Evolutionary conservation across 2,113 vertebrate species (phyloP), one percentile per base, ranked within the genome.

Genomic region (Formicarius rufipectus): DNA sequence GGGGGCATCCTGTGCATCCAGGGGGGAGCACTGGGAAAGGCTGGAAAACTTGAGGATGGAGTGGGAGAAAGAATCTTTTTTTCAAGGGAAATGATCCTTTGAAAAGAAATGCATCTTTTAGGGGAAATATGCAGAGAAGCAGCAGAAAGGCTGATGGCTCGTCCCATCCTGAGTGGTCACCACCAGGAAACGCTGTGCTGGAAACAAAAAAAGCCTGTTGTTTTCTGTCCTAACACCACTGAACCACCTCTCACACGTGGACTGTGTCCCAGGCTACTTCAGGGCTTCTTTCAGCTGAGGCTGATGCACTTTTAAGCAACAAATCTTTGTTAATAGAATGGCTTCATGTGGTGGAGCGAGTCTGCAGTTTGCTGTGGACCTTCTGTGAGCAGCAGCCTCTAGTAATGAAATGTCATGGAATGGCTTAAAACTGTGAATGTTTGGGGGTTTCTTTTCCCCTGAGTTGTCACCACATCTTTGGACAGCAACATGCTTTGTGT

Each of bases 1-100:
- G 4, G 5, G n/a, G 12, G 1, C 3, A 18, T 4, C 6, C 78
- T 40, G 21, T 25, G 31, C 8, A 15, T 7, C 8, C 49, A 3
- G 9, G 12, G 14, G 14, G 16, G 39, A 77, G 39, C 19, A 12
- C 16, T n/a, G 33, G 50, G 49, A 31, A 77, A 23, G 20, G 15
- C 3, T 39, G 18, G 30, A 28, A 44, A 25, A 30, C 35, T 42
- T 31, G 14, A 21, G 10, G 35, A 7, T 22, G 30, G 44, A 18
- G 16, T 31, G n/a, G n/a, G n/a, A n/a, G n/a, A n/a, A n/a, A n/a
- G n/a, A n/a, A n/a, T n/a, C n/a, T n/a, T n/a, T n/a, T n/a, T n/a
- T n/a, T n/a, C n/a, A n/a, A n/a, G n/a, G n/a, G n/a, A n/a, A n/a
- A n/a, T n/a, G n/a, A n/a, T n/a, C n/a, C 6, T 27, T 47, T 47